Conservation (phyloP, 2,797 vertebrate species). For the Chelmon rostratus region DNA sequence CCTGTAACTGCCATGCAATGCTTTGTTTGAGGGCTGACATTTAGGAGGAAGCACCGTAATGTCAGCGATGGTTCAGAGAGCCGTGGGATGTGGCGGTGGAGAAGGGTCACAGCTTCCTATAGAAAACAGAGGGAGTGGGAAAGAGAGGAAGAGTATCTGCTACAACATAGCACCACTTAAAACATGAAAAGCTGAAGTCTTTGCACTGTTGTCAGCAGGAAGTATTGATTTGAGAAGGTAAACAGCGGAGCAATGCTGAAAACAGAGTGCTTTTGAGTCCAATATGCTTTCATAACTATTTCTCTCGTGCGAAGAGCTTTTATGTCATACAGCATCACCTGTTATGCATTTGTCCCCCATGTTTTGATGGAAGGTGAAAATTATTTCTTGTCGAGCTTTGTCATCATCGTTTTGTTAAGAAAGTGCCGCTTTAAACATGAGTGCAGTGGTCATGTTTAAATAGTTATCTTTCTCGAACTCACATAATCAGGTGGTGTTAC, state of each 20-base stretch:
- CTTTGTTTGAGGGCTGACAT: slow-evolving; percentile 47
- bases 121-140: slow-evolving; percentile 28
- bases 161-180: slow-evolving; percentile 7
- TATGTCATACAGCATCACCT: slow-evolving; percentile 23
- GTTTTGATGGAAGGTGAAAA: slow-evolving; percentile 13
- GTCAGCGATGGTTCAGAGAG: slow-evolving; percentile 47
- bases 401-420: slow-evolving; percentile 15
- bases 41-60: slow-evolving; percentile 45
- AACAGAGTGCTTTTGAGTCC: slow-evolving; percentile 33
- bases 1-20: slow-evolving; percentile 9
- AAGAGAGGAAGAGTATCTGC: slow-evolving; percentile 7
- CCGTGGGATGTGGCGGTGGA: slow-evolving; percentile 28
- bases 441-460: slow-evolving; percentile 17
- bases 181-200: slow-evolving; percentile 25
- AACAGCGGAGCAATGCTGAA: slow-evolving; percentile 35
- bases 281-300: slow-evolving; percentile 26
- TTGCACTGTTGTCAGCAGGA: slow-evolving; percentile 21
- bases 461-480: slow-evolving; percentile 19
- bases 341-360: slow-evolving; percentile 31
- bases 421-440: slow-evolving; percentile 18
- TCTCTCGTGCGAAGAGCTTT: slow-evolving; percentile 33
- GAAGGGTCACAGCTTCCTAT: slow-evolving; percentile 42
- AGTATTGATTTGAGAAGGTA: slow-evolving; percentile 60
- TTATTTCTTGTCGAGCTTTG: slow-evolving; percentile 2
- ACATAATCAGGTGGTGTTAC: background rate